phyloP scores from a whole-genome alignment of 2,113 vertebrate genomes.

The Elephantulus edwardii region DNA sequence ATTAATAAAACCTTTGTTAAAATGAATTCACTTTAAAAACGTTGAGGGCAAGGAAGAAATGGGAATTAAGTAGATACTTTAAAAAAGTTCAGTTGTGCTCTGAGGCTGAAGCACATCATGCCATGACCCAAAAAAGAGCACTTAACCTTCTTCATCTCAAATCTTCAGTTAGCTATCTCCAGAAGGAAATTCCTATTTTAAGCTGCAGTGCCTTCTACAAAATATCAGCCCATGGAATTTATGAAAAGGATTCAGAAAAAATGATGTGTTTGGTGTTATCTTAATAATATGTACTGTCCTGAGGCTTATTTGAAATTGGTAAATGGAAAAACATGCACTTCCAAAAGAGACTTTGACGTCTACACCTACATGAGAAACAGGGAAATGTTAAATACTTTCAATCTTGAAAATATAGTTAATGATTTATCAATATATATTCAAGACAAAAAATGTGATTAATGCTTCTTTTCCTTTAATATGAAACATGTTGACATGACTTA shows the following conservation, averaged over 20 bases:
- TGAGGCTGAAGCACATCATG: slow-evolving; percentile 40
- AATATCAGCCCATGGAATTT: slow-evolving; percentile 62
- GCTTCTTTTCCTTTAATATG: slow-evolving; percentile 31
- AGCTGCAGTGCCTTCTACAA: slow-evolving; percentile 74
- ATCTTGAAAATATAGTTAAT: slow-evolving; percentile 49
- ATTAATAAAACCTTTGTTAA: slow-evolving; percentile 19
- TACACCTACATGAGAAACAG: slow-evolving; percentile 21
- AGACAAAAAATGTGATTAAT: slow-evolving; percentile 1
- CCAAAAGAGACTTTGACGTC: slow-evolving; percentile 31
- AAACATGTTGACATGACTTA: neutral
- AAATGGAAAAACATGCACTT: slow-evolving; percentile 61
- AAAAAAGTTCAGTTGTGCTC: slow-evolving; percentile 53
- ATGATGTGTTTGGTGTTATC: slow-evolving; percentile 63
- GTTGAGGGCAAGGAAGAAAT: slow-evolving; percentile 5
- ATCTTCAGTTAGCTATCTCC: slow-evolving; percentile 76
- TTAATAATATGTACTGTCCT: slow-evolving; percentile 60
- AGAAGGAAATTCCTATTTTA: slow-evolving; percentile 79
- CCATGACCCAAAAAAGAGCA: slow-evolving; percentile 75
- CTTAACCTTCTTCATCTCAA: slow-evolving; percentile 76
- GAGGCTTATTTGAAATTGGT: slow-evolving; percentile 61
- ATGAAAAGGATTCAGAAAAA: slow-evolving; percentile 66
- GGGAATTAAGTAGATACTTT: slow-evolving; percentile 33
- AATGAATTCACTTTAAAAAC: neutral
- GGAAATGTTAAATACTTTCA: slow-evolving; percentile 40
- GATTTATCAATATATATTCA: slow-evolving; percentile 25